A percentile compares a stretch with the other conserved stretches of the same genome.
Evolutionary conservation across 2,797 vertebrate species (phyloP).

Genomic region (Limnodromus scolopaceus): DNA sequence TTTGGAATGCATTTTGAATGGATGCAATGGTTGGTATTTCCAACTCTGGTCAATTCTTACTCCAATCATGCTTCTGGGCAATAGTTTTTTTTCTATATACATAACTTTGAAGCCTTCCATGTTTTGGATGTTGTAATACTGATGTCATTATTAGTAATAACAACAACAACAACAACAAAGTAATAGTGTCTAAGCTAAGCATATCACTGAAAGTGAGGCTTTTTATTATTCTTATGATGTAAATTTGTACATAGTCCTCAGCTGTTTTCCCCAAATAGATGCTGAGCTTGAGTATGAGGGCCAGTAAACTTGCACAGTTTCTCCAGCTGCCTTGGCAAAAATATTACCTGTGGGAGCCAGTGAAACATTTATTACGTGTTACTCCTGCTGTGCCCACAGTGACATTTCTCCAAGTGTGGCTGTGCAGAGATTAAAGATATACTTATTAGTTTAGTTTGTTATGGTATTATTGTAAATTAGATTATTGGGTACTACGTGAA

Average conservation of each 20-base stretch:
- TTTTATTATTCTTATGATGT: slow-evolving; percentile 61
- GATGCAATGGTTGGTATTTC: background rate
- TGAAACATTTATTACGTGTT: slow-evolving; percentile 51
- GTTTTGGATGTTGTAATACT: background rate
- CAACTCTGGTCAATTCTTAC: background rate
- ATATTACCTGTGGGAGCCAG: slow-evolving; percentile 63
- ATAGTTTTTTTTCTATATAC: background rate
- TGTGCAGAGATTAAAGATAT: slow-evolving; percentile 40
- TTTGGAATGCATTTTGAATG: slow-evolving; percentile 37
- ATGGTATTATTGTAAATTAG: slow-evolving; percentile 19
- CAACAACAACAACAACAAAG: background rate
- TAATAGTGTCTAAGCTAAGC: slow-evolving; percentile 28
- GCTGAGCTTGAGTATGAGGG: slow-evolving; percentile 52
- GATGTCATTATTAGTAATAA: background rate
- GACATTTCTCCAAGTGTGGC: slow-evolving; percentile 46
- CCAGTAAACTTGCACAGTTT: slow-evolving; percentile 59
- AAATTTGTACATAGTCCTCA: slow-evolving; percentile 60
- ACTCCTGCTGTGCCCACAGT: slow-evolving; percentile 51
- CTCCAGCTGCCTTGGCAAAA: slow-evolving; percentile 75
- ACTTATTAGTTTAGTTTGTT: slow-evolving; percentile 23
- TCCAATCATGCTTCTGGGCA: background rate
- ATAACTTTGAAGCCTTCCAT: background rate
- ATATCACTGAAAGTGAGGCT: slow-evolving; percentile 23
- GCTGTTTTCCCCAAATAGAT: slow-evolving; percentile 64
- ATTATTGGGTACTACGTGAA: background rate